Evolutionary conservation across 2,797 vertebrate genomes (phyloP).

Genomic region (Pseudotriccus pelzelni): DNA sequence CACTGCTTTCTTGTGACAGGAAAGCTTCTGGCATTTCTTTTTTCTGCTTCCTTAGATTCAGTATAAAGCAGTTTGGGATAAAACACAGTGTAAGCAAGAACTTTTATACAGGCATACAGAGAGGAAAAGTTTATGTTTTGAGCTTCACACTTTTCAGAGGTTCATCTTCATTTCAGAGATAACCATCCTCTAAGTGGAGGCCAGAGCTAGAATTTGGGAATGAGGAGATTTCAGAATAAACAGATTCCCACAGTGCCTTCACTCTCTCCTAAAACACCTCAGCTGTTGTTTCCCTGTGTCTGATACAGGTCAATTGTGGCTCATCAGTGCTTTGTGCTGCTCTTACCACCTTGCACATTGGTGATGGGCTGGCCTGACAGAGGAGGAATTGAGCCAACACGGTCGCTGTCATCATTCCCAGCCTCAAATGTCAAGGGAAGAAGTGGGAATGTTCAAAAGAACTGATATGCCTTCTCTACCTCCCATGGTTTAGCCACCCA

Average conservation of each 20-base stretch:
- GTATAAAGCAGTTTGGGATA: neutral
- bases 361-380: neutral
- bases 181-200: neutral
- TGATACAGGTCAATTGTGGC: too few relatives aligned
- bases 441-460: neutral
- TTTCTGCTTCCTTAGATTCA: neutral
- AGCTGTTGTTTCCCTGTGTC: neutral
- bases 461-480: neutral
- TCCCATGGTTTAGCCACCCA: neutral
- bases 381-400: neutral
- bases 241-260: neutral
- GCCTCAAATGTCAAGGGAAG: neutral
- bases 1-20: neutral
- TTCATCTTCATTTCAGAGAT: neutral
- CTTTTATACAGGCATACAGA: neutral
- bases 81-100: neutral
- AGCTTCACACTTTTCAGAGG: neutral
- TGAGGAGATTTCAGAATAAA: neutral
- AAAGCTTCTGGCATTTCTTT: neutral
- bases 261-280: neutral
- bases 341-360: neutral
- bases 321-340: neutral
- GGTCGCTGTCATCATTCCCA: neutral
- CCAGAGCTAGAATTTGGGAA: neutral
- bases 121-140: neutral